These are phyloP conservation scores for Apogon hyalosoma DNA, from an alignment of 2,797 vertebrate genomes.

Conservation along the genomic window DNA sequence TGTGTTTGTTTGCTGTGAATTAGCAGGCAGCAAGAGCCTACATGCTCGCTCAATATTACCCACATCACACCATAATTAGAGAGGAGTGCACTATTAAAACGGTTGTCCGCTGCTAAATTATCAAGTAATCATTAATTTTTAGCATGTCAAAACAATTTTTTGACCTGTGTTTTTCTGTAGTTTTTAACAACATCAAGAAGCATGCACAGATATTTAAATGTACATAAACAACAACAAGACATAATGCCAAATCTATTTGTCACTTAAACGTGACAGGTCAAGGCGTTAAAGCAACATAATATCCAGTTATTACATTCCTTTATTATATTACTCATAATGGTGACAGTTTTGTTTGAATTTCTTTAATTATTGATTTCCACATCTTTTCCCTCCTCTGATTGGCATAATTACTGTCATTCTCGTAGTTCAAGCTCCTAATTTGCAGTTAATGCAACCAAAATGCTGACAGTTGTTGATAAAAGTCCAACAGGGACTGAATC, in stretches of 20 bases:
- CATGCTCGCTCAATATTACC: slow-evolving; percentile 77
- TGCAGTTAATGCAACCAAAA: slow-evolving; percentile 39
- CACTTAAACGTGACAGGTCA: slow-evolving; percentile 27
- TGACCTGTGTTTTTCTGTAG: slow-evolving; percentile 33
- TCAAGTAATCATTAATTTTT: slow-evolving; percentile 60
- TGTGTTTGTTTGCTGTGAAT: slow-evolving; percentile 85
- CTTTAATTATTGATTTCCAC: slow-evolving; percentile 46
- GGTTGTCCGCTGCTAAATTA: slow-evolving; percentile 65
- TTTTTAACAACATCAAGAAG: neutral
- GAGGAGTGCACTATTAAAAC: slow-evolving; percentile 75
- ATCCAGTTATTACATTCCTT: slow-evolving; percentile 9
- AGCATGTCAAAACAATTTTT: slow-evolving; percentile 61
- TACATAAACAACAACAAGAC: neutral
- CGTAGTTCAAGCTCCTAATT: slow-evolving; percentile 37
- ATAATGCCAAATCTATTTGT: neutral
- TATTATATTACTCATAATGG: slow-evolving; percentile 14
- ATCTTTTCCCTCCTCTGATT: slow-evolving; percentile 30
- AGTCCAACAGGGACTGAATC: slow-evolving; percentile 45
- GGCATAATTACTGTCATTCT: slow-evolving; percentile 45
- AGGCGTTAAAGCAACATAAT: slow-evolving; percentile 19
- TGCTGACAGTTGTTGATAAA: slow-evolving; percentile 41
- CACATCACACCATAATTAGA: slow-evolving; percentile 78
- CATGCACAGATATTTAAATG: slow-evolving; percentile 1
- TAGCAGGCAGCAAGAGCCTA: slow-evolving; percentile 79
- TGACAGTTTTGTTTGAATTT: slow-evolving; percentile 32